These are phyloP conservation scores for Caranx melampygus DNA, from an alignment of 2,113 vertebrate genomes.

Conservation along the genomic window DNA sequence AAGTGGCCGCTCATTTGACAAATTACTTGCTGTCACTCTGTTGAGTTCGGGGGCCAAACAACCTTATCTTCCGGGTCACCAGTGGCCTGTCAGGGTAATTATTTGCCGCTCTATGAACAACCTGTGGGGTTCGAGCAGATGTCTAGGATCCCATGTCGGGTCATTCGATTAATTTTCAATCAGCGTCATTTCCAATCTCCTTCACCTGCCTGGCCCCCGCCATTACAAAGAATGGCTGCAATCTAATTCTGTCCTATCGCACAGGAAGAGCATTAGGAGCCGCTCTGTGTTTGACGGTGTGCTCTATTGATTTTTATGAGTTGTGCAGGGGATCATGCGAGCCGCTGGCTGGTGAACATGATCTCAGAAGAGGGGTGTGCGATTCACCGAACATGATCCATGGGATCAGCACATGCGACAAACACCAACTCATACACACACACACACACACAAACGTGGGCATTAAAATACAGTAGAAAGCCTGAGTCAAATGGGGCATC, in stretches of 20 bases:
- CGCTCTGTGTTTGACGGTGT: constrained; percentile 82
- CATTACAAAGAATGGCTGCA: constrained; percentile 83
- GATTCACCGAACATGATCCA: constrained; percentile 60
- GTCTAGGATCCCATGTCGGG: constrained; percentile 80
- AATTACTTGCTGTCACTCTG: constrained; percentile 15
- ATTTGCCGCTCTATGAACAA: constrained; percentile 61
- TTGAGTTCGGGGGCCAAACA: constrained; percentile 5
- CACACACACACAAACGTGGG: constrained; percentile 10
- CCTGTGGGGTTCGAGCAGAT: constrained; percentile 78
- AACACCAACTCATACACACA: constrained; percentile 17
- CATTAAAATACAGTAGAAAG: constrained; percentile 31
- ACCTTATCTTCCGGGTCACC: constrained; percentile 45
- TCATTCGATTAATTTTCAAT: constrained; percentile 87
- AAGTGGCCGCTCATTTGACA: constrained; percentile 27
- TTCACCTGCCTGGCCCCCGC: constrained; percentile 80
- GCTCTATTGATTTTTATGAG: constrained; percentile 81
- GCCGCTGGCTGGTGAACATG: constrained; percentile 62
- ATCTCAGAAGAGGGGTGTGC: constrained; percentile 55
- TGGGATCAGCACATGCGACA: constrained; percentile 43
- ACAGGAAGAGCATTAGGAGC: constrained; percentile 82
- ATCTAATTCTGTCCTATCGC: constrained; percentile 85
- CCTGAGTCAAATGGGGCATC: constrained; percentile 8
- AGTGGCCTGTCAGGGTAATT: constrained; percentile 50
- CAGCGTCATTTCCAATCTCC: constrained; percentile 81
- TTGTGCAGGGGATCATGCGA: constrained; percentile 58